A percentile compares a stretch with the other conserved stretches of the same genome.
Evolutionary conservation across 2,113 vertebrate genomes (phyloP).

Genomic region (Rhipidura dahli): DNA sequence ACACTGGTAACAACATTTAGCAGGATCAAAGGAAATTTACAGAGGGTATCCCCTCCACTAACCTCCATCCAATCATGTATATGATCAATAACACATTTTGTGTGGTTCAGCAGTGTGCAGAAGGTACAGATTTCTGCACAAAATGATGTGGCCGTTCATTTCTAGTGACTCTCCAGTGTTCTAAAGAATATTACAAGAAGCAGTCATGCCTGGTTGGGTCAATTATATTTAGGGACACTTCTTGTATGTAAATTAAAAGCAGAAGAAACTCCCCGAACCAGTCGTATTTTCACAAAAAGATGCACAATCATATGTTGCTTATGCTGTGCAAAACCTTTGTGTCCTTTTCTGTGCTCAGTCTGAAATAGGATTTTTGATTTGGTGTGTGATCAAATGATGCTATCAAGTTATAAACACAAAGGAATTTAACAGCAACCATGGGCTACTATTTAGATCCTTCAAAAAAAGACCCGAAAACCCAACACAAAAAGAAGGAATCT

Average conservation of each 20-base stretch:
- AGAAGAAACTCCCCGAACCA: background rate
- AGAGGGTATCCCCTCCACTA: constrained; percentile 14
- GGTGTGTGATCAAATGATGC: background rate
- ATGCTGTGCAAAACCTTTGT: background rate
- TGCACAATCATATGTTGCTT: background rate
- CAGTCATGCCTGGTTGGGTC: background rate
- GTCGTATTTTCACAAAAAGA: background rate
- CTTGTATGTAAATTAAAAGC: background rate
- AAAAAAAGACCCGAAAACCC: background rate
- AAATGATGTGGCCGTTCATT: background rate
- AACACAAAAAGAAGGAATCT: background rate
- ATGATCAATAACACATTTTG: constrained; percentile 53
- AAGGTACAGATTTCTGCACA: constrained; percentile 14
- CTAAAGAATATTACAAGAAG: background rate
- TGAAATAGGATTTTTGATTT: background rate
- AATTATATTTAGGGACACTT: background rate
- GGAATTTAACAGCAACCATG: background rate
- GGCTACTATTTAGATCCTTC: background rate
- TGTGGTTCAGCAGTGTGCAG: background rate
- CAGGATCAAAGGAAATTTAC: constrained; percentile 55
- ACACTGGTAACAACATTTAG: constrained; percentile 24
- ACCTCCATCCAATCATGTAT: constrained; percentile 20
- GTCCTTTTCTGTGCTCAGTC: background rate
- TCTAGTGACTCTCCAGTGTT: background rate
- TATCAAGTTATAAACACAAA: background rate